Evolutionary conservation across 2,888 invertebrate genomes (phyloP).

Genomic region (Diadegma fenestrale): DNA sequence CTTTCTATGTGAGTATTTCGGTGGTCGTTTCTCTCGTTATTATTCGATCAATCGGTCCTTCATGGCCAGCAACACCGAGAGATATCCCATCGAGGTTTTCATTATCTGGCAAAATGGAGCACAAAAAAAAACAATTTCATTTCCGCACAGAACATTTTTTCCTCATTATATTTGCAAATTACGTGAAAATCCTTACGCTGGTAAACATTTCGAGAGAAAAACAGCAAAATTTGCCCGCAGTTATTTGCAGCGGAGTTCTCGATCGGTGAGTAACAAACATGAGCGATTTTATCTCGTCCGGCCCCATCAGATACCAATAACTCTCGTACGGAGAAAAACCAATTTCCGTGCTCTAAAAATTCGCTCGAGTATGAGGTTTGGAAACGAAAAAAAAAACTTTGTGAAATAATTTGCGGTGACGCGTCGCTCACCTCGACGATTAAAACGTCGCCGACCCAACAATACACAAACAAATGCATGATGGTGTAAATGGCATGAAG

Average conservation of each 20-base stretch:
- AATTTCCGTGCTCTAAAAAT: conserved; percentile 72
- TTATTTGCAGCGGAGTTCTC: conserved; percentile 73
- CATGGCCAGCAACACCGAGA: conserved; percentile 71
- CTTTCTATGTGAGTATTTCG: conserved; percentile 10
- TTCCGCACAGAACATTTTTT: not conserved
- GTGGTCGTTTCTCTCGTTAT: not conserved
- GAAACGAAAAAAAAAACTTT: not conserved
- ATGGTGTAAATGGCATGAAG: conserved; percentile 70
- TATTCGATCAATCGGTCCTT: conserved; percentile 60
- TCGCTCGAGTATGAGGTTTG: not conserved
- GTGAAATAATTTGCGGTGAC: not conserved
- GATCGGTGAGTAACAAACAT: conserved; percentile 73
- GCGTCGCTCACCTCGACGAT: conserved; percentile 62
- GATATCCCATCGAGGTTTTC: conserved; percentile 71
- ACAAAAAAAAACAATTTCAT: no score
- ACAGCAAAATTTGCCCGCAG: conserved; percentile 76
- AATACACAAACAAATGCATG: conserved; percentile 74
- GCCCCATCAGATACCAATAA: conserved; percentile 74
- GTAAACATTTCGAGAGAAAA: conserved; percentile 76
- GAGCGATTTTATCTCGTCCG: conserved; percentile 67
- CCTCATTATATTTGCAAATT: no score
- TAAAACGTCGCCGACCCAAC: conserved; percentile 75
- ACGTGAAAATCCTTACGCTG: conserved; percentile 69
- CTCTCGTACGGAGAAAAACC: conserved; percentile 72
- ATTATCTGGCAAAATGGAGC: conserved; percentile 60